Evolutionary conservation across 2,113 vertebrate species (phyloP), one percentile per base, ranked within the genome.

Genomic region (Muntiacus muntjak): DNA sequence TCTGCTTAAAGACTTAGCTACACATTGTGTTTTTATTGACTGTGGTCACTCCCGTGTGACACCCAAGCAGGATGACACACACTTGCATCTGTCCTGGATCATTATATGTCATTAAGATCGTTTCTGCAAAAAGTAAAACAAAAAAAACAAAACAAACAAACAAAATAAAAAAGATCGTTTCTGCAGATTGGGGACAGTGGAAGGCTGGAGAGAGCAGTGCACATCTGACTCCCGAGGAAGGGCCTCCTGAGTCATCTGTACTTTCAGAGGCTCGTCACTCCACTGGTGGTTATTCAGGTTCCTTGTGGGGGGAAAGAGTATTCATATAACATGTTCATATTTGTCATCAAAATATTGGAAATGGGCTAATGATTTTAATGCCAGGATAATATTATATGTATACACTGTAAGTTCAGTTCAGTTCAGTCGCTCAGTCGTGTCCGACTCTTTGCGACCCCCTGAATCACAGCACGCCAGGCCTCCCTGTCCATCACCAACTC

Each of bases 1-100:
- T 60, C 54, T 76, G 62, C 96, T 93, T 40, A 89, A 96, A 93
- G 85, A 93, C n/a, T 87, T 43, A 25, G 30, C 57, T 95, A 8
- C n/a, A 36, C 43, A 19, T 33, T 85, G 50, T 83, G 13, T 33
- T 92, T 95, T 91, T 62, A 55, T 87, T 67, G 71, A 60, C 13
- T 4, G 23, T 17, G 89, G 64, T 67, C 89, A 74, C 43, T 90
- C 28, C 30, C 28, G 5, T 60, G 28, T 2, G 30, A 33, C 67
- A 81, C 40, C 21, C 43, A 87, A 54, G 23, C 19, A 26, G 33
- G 50, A 14, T 84, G 43, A 71, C 43, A 52, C 25, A 47, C 25
- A 52, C 40, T 67, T 82, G 30, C 47, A 19, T 64, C 36, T 30
- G 67, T 76, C 54, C 23, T 1, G 5, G 67, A 7, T 55, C 26